Conservation (phyloP, 2,888 invertebrate species). For the Microctonus aethiopoides region DNA sequence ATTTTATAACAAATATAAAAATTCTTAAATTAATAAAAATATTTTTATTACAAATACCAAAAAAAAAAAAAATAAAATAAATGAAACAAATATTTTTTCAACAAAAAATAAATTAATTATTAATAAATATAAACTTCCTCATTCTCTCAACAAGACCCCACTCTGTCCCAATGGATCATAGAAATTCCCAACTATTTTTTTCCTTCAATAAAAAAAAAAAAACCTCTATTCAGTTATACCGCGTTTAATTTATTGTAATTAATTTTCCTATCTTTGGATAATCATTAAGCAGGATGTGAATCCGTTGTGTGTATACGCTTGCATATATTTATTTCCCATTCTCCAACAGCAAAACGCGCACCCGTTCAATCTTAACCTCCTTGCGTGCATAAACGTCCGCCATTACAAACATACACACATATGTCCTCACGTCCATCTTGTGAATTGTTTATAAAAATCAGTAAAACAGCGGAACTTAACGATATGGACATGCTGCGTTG, state of each 20-base stretch:
- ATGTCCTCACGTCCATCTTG: slow-evolving; percentile 51
- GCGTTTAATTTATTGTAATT: slow-evolving; percentile 66
- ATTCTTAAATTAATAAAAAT: no score
- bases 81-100: no score
- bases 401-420: slow-evolving; percentile 11
- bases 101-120: no score
- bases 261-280: slow-evolving; percentile 63
- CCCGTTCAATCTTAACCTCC: slow-evolving; percentile 51
- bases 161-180: no score
- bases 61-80: no score
- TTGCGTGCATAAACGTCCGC: slow-evolving; percentile 16
- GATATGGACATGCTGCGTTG: slow-evolving; percentile 10
- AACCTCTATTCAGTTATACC: slow-evolving; percentile 26
- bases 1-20: no score
- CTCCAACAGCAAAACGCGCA: slow-evolving; percentile 43
- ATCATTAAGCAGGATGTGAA: slow-evolving; percentile 50
- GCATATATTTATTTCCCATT: slow-evolving; percentile 37
- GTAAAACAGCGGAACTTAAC: background rate
- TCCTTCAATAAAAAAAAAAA: background rate
- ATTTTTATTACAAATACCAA: no score
- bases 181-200: background rate
- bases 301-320: slow-evolving; percentile 32
- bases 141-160: no score
- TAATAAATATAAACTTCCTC: no score
- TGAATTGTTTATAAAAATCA: slow-evolving; percentile 3